phyloP scores from a whole-genome alignment of 2,888 invertebrate genomes.

The Psylliodes chrysocephalus region DNA sequence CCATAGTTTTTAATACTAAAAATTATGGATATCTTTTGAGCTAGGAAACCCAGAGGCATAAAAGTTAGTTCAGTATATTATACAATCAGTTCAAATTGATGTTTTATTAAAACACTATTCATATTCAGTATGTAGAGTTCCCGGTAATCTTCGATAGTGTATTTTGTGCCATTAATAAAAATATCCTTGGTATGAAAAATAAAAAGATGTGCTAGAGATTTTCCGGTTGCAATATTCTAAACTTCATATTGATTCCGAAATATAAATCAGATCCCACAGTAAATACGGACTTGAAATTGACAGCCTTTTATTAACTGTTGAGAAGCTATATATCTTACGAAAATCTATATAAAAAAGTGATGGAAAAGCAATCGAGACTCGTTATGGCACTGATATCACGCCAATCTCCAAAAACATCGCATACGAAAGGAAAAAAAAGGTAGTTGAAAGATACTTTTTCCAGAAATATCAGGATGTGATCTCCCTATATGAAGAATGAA shows the following conservation, averaged over 20 bases:
- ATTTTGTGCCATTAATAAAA: too few relatives aligned
- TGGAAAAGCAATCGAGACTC: constrained; percentile 30
- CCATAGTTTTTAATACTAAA: too few relatives aligned
- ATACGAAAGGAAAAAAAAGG: constrained; percentile 27
- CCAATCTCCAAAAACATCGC: constrained; percentile 29
- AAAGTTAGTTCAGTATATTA: too few relatives aligned
- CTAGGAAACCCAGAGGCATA: too few relatives aligned
- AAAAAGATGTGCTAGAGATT: too few relatives aligned
- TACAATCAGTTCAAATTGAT: too few relatives aligned
- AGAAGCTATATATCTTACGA: constrained; percentile 29
- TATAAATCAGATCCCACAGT: constrained; percentile 25
- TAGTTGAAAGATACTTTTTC: constrained; percentile 24
- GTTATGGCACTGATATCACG: constrained; percentile 31
- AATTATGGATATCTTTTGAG: too few relatives aligned
- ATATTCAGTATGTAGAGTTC: too few relatives aligned
- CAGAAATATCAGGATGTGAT: constrained; percentile 22
- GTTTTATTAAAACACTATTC: too few relatives aligned
- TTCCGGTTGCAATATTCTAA: constrained; percentile 11
- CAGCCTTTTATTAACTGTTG: constrained; percentile 35
- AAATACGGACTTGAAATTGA: constrained; percentile 31
- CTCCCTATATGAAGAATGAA: constrained; percentile 27
- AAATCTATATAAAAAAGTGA: constrained; percentile 32
- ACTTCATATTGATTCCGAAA: constrained; percentile 21
- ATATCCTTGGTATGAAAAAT: too few relatives aligned
- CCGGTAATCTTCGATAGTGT: too few relatives aligned